These are phyloP conservation scores for Coelopa pilipes DNA, from an alignment of 2,888 invertebrate species.

Conservation along the genomic window DNA sequence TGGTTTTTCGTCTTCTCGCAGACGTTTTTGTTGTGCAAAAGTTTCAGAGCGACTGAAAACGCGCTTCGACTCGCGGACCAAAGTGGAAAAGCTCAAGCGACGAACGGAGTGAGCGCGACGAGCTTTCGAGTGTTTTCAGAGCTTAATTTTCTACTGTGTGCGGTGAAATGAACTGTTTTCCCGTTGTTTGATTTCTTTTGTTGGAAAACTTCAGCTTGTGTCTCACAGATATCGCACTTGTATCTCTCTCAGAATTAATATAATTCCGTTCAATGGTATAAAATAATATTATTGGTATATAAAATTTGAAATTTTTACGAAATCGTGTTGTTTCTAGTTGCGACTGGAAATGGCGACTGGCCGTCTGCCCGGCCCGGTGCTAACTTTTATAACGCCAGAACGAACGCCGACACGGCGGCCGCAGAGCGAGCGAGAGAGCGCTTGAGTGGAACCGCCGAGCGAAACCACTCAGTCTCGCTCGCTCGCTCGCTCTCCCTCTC, in stretches of 20 bases:
- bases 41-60: conserved; percentile 17
- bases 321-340: conserved; percentile 43
- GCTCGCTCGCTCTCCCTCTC: not conserved
- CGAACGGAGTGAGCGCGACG: conserved; percentile 1
- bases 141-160: conserved; percentile 28
- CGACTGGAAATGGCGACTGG: conserved; percentile 70
- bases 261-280: conserved; percentile 34
- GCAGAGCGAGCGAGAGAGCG: conserved; percentile 7
- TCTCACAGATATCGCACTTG: conserved; percentile 5
- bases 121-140: conserved; percentile 21
- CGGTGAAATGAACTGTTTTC: conserved; percentile 8
- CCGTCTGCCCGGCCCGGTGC: conserved; percentile 70
- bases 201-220: not conserved
- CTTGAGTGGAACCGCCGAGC: conserved; percentile 1
- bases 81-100: no score
- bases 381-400: conserved; percentile 57
- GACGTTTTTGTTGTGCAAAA: conserved; percentile 25
- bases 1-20: conserved; percentile 18
- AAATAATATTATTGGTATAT: conserved; percentile 30
- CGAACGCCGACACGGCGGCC: not conserved
- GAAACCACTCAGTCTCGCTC: not conserved
- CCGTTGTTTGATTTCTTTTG: not conserved
- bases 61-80: no score
- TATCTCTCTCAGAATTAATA: conserved; percentile 19
- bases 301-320: conserved; percentile 29